phyloP scores from a whole-genome alignment of 2,888 invertebrate genomes.

The Apodemia hepburni region DNA sequence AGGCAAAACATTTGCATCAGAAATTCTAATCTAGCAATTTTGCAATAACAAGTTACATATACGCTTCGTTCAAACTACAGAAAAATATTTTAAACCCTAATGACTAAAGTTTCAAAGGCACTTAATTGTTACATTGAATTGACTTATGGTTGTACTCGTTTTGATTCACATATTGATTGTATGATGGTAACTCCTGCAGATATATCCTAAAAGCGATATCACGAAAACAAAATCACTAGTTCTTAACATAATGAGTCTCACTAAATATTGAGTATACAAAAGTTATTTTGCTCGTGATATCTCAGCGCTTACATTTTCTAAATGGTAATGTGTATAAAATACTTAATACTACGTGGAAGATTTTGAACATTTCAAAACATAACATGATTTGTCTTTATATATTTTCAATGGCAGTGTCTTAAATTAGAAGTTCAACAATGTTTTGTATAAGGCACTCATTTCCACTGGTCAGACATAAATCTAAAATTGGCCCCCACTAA shows the following conservation, averaged over 20 bases:
- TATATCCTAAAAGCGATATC: conserved; percentile 51
- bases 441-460: conserved; percentile 59
- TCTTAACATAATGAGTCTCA: background rate
- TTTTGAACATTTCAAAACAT: conserved; percentile 49
- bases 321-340: conserved; percentile 76
- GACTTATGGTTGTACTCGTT: conserved; percentile 73
- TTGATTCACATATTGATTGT: conserved; percentile 73
- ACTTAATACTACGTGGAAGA: conserved; percentile 72
- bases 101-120: conserved; percentile 77
- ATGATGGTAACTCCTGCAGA: conserved; percentile 75
- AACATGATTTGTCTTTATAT: conserved; percentile 45
- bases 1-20: conserved; percentile 21
- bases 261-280: conserved; percentile 4
- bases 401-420: conserved; percentile 56
- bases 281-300: conserved; percentile 38
- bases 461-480: conserved; percentile 42
- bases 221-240: conserved; percentile 49
- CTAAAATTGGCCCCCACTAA: conserved; percentile 57
- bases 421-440: conserved; percentile 44
- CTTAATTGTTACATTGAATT: conserved; percentile 72
- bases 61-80: conserved; percentile 41
- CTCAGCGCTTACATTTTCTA: conserved; percentile 65
- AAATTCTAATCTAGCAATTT: conserved; percentile 63
- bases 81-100: conserved; percentile 65
- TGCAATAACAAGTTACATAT: conserved; percentile 44